Conservation (phyloP, 2,113 vertebrate genomes). For the Onychorhynchus coronatus region DNA sequence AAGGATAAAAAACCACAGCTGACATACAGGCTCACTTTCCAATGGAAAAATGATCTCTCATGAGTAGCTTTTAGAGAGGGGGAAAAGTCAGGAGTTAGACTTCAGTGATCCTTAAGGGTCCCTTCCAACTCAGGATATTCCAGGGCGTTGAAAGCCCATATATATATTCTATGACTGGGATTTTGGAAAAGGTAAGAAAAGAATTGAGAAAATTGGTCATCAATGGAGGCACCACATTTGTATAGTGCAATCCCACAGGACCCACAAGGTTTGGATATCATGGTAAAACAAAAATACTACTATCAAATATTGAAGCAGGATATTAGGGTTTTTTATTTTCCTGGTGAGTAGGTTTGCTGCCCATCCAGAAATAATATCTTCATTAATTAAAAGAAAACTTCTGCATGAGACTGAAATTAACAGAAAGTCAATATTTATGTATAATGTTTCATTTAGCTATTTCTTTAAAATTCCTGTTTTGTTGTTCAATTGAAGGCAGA, state of each 20-base stretch:
- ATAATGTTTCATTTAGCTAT: background rate
- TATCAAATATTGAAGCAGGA: background rate
- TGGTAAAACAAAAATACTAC: background rate
- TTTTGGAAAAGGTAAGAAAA: background rate
- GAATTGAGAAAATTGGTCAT: background rate
- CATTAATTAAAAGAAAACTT: background rate
- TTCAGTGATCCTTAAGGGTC: background rate
- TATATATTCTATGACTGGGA: background rate
- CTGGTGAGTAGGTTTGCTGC: background rate
- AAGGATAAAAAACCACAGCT: background rate
- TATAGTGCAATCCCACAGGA: background rate
- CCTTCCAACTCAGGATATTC: background rate
- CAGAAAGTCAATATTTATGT: background rate
- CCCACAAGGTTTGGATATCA: background rate
- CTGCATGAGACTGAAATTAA: background rate
- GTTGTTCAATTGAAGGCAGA: background rate
- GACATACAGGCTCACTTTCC: background rate
- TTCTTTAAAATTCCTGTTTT: background rate
- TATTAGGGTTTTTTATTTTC: background rate
- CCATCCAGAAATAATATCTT: background rate
- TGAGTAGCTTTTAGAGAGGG: background rate
- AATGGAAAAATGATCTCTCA: background rate
- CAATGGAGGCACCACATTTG: background rate
- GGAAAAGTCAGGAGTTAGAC: background rate
- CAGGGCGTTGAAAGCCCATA: background rate